These are phyloP conservation scores for Pandemis heparana DNA, from an alignment of 2,888 invertebrate genomes.

Conservation along the genomic window DNA sequence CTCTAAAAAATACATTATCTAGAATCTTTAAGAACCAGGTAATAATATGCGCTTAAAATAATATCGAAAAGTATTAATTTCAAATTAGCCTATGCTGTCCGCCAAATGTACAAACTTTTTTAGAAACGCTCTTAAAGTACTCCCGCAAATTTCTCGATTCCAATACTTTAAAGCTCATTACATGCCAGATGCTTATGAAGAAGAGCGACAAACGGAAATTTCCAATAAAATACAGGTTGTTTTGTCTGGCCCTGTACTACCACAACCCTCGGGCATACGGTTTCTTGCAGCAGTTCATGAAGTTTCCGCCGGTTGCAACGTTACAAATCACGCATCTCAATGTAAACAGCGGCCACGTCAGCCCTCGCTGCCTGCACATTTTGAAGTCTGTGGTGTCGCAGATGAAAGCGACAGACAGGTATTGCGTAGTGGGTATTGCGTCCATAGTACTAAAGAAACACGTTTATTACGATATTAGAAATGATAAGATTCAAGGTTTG, in stretches of 20 bases:
- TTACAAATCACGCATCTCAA: neutral
- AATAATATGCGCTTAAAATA: too few species aligned
- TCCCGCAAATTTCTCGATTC: neutral
- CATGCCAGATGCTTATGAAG: neutral
- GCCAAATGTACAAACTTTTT: too few species aligned
- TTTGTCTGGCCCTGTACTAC: conserved; percentile 3
- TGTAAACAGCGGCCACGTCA: neutral
- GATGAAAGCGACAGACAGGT: neutral
- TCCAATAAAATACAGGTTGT: neutral
- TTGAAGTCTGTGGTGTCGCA: neutral
- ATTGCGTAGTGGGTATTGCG: conserved; percentile 3
- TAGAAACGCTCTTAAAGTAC: too few species aligned
- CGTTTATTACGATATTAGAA: conserved; percentile 9
- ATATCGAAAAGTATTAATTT: too few species aligned
- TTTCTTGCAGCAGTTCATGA: neutral
- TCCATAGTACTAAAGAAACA: neutral
- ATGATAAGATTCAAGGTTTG: conserved; percentile 7
- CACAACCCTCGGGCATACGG: conserved; percentile 2
- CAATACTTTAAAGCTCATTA: neutral
- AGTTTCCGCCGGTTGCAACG: neutral
- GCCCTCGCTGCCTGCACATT: neutral
- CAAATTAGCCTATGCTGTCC: too few species aligned
- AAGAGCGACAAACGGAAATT: neutral
- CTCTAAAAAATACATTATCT: too few species aligned
- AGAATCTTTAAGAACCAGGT: too few species aligned